phyloP scores from a whole-genome alignment of 2,888 invertebrate species.

The Ptilodon capucinus region DNA sequence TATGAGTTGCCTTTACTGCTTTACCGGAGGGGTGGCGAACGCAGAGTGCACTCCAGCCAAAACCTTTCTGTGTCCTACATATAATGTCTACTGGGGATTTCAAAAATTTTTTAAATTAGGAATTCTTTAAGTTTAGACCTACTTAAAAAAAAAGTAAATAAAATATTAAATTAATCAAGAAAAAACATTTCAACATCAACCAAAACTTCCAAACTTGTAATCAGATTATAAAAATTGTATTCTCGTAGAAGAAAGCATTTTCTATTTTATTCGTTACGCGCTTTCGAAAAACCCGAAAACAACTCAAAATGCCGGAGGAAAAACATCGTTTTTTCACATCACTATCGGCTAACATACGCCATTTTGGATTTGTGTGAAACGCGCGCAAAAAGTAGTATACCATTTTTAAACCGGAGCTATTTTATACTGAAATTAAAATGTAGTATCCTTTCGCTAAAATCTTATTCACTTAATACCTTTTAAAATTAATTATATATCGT shows the following conservation, averaged over 20 bases:
- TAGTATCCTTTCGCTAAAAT: slow-evolving; percentile 41
- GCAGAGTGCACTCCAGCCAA: too few relatives aligned
- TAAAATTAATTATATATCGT: slow-evolving; percentile 9
- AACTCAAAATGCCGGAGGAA: slow-evolving; percentile 6
- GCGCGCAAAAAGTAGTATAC: slow-evolving; percentile 52
- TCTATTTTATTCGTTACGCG: slow-evolving; percentile 36
- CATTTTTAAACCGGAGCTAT: slow-evolving; percentile 59
- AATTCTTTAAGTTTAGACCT: too few relatives aligned
- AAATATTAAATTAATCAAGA: too few relatives aligned
- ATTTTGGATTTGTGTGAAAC: slow-evolving; percentile 24
- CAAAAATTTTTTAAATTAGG: too few relatives aligned
- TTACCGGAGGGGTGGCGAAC: too few relatives aligned
- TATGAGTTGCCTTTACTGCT: too few relatives aligned
- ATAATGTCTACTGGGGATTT: too few relatives aligned
- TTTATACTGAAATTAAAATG: slow-evolving; percentile 32
- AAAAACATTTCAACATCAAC: not conserved
- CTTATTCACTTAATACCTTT: slow-evolving; percentile 43
- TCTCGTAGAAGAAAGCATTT: slow-evolving; percentile 47
- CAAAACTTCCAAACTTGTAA: slow-evolving; percentile 9
- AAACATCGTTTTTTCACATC: slow-evolving; percentile 12
- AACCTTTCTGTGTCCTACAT: too few relatives aligned
- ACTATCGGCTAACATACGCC: slow-evolving; percentile 28
- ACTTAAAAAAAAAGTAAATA: too few relatives aligned
- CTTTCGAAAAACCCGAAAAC: slow-evolving; percentile 43
- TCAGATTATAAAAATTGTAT: slow-evolving; percentile 38